phyloP scores from a whole-genome alignment of 2,113 vertebrate genomes.

The Parus major region DNA sequence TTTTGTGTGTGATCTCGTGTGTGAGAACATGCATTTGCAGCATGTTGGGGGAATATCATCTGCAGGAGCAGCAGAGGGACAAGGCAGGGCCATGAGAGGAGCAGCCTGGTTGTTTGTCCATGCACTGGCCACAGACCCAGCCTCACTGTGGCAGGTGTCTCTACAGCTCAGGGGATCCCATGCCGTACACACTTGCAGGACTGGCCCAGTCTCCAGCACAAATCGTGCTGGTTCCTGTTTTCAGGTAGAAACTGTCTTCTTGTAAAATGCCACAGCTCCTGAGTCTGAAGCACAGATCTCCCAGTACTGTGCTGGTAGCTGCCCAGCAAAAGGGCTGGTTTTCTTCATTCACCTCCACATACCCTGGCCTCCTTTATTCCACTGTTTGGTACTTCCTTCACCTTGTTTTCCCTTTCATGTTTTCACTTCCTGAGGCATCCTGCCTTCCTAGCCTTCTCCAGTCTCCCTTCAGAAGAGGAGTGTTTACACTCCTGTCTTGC shows the following conservation, averaged over 20 bases:
- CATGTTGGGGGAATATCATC: accelerated
- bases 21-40: too few relatives aligned
- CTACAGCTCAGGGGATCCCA: background rate
- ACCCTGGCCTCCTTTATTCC: background rate
- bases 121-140: background rate
- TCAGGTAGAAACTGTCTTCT: background rate
- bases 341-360: background rate
- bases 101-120: accelerated
- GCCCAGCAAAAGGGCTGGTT: background rate
- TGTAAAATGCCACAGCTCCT: background rate
- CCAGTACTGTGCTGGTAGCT: background rate
- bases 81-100: background rate
- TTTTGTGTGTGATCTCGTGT: too few relatives aligned
- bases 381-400: background rate
- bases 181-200: too few relatives aligned
- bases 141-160: accelerated
- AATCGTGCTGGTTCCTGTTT: background rate
- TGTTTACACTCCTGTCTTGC: background rate
- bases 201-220: background rate
- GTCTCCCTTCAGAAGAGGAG: background rate
- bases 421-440: background rate
- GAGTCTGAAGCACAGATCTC: background rate
- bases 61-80: too few relatives aligned
- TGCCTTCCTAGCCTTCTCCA: background rate
- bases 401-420: background rate